phyloP scores from a whole-genome alignment of 2,113 vertebrate species.

The Leptobrachium ailaonicum region DNA sequence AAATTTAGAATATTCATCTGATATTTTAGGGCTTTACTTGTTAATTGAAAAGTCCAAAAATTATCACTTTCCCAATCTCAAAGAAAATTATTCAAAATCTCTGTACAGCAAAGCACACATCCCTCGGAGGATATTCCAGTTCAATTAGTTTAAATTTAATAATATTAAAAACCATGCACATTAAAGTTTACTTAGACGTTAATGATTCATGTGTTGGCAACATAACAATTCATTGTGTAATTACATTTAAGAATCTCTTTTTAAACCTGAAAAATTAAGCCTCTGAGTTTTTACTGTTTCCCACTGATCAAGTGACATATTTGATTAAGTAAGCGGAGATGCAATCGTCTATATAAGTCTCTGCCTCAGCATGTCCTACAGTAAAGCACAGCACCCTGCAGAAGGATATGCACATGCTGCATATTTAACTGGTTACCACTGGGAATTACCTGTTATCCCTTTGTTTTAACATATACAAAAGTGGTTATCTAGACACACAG shows the following conservation, averaged over 20 bases:
- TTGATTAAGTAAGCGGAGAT: slow-evolving; percentile 56
- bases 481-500: neutral
- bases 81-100: slow-evolving; percentile 19
- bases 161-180: neutral
- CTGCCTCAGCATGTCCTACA: slow-evolving; percentile 54
- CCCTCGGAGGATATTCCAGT: neutral
- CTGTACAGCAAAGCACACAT: slow-evolving; percentile 11
- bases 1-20: too few relatives aligned
- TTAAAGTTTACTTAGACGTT: neutral
- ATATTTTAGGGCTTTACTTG: too few relatives aligned
- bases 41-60: too few relatives aligned
- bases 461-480: neutral
- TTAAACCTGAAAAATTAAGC: slow-evolving; percentile 54
- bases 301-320: slow-evolving; percentile 60
- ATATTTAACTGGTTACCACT: slow-evolving; percentile 35
- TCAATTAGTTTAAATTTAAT: slow-evolving; percentile 4
- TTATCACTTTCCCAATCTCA: slow-evolving; percentile 2
- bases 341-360: slow-evolving; percentile 51
- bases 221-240: slow-evolving; percentile 56
- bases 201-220: slow-evolving; percentile 25
- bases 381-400: slow-evolving; percentile 49
- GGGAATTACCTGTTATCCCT: slow-evolving; percentile 41
- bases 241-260: slow-evolving; percentile 53
- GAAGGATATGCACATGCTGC: slow-evolving; percentile 49
- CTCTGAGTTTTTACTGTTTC: slow-evolving; percentile 54